These are phyloP conservation scores for Pardosa pseudoannulata DNA, from an alignment of 2,888 invertebrate genomes.

Conservation along the genomic window DNA sequence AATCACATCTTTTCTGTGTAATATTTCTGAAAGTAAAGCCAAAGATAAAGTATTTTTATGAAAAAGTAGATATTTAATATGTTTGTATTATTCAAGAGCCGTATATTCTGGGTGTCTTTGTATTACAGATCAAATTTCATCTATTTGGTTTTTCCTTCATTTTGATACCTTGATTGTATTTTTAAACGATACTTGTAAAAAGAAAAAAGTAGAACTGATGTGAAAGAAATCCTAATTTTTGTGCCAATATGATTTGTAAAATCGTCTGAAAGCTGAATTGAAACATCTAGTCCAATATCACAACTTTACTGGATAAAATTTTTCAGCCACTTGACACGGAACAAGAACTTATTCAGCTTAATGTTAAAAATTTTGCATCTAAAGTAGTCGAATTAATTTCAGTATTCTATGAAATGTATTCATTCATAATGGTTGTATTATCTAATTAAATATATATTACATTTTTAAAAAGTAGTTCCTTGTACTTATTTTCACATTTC, in stretches of 20 bases:
- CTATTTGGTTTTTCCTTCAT: too few relatives aligned
- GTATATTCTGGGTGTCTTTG: too few relatives aligned
- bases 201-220: too few relatives aligned
- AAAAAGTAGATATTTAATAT: too few relatives aligned
- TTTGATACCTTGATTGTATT: too few relatives aligned
- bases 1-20: too few relatives aligned
- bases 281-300: background rate
- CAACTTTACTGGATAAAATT: background rate
- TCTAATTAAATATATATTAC: background rate
- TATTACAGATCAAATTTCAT: too few relatives aligned
- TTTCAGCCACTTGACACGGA: background rate
- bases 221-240: background rate
- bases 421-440: background rate
- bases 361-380: background rate
- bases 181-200: too few relatives aligned
- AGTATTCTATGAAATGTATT: background rate
- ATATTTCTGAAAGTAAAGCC: too few relatives aligned
- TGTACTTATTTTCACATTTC: too few relatives aligned
- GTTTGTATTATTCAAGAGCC: too few relatives aligned
- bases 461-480: background rate
- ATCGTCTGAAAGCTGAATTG: background rate
- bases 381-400: background rate
- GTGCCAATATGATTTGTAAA: background rate
- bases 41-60: too few relatives aligned
- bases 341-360: background rate